phyloP scores from a whole-genome alignment of 1,140 invertebrate genomes.

The Drosophila tani region DNA sequence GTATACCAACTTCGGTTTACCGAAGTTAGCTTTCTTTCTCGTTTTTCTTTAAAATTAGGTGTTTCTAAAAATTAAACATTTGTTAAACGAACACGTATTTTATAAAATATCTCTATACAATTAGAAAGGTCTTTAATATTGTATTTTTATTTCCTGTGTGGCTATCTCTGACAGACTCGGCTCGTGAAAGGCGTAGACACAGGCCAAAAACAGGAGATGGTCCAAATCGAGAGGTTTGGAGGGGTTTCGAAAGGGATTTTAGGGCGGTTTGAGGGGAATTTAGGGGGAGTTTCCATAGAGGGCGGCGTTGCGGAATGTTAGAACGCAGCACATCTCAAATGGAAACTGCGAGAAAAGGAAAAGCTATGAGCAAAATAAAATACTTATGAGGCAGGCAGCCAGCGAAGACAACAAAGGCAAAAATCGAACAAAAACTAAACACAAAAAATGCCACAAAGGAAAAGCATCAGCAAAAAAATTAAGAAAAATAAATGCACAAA shows the following conservation, averaged over 20 bases:
- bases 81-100: too few species aligned
- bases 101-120: too few species aligned
- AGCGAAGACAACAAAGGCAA: conserved; percentile 53
- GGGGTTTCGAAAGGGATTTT: not conserved
- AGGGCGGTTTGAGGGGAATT: not conserved
- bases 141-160: not conserved
- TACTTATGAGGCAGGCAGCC: conserved; percentile 55
- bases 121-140: too few species aligned
- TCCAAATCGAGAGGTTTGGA: not conserved
- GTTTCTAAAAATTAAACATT: too few species aligned
- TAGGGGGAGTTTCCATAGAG: not conserved
- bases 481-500: conserved; percentile 18
- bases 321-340: conserved; percentile 46
- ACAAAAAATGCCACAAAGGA: conserved; percentile 38
- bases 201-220: conserved; percentile 15
- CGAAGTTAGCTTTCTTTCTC: too few species aligned
- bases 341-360: conserved; percentile 55
- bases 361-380: conserved; percentile 23
- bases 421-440: conserved; percentile 58
- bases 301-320: conserved; percentile 18
- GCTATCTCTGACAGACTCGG: conserved; percentile 13
- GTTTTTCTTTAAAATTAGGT: too few species aligned
- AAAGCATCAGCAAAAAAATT: conserved; percentile 37
- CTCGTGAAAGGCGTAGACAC: conserved; percentile 38
- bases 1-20: too few species aligned